Evolutionary conservation across 2,797 vertebrate species (phyloP).

Genomic region (Glyptemys insculpta): DNA sequence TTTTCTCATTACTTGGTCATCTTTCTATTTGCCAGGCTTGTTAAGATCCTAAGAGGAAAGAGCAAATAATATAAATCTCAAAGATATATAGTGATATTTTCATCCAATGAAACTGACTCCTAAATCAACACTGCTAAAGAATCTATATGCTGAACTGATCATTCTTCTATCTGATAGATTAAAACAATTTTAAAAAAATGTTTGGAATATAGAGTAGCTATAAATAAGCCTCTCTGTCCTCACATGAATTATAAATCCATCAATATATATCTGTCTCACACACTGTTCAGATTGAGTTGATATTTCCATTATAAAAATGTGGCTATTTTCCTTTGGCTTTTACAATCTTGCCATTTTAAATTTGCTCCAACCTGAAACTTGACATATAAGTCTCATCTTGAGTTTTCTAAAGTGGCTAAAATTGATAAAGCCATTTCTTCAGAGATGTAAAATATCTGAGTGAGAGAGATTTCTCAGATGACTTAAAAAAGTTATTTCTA

Average conservation of each 20-base stretch:
- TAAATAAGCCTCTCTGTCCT: background rate
- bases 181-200: background rate
- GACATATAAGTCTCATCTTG: background rate
- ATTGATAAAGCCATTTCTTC: background rate
- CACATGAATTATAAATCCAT: constrained; percentile 6
- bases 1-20: constrained; percentile 65
- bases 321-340: constrained; percentile 7
- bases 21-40: constrained; percentile 62
- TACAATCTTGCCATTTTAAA: fast-evolving
- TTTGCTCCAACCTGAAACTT: background rate
- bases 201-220: background rate
- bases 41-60: constrained; percentile 67
- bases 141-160: background rate
- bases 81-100: constrained; percentile 14
- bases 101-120: constrained; percentile 13
- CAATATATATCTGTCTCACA: background rate
- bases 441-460: background rate
- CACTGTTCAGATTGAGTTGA: background rate
- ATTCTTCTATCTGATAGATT: background rate
- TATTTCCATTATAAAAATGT: constrained; percentile 26
- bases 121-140: constrained; percentile 28
- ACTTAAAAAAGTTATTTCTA: background rate
- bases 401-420: constrained; percentile 14
- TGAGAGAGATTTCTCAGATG: background rate
- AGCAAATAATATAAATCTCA: constrained; percentile 62